Conservation (phyloP, 2,888 invertebrate species). For the Troides oblongomaculatus region DNA sequence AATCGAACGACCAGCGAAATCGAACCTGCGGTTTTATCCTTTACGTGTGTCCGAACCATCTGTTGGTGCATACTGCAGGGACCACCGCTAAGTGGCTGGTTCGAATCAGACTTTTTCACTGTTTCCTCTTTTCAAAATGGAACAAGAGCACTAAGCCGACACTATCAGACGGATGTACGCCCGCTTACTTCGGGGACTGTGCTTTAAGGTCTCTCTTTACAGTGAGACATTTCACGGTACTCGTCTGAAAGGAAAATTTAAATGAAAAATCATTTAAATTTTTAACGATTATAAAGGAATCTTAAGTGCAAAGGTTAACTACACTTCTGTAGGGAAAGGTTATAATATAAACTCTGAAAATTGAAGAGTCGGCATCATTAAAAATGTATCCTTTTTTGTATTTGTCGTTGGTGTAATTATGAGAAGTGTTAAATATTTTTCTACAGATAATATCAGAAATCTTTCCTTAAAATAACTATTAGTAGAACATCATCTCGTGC, state of each 20-base stretch:
- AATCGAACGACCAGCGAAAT: constrained; percentile 11
- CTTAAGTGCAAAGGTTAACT: too few relatives aligned
- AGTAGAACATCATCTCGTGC: not conserved
- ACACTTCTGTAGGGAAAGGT: too few relatives aligned
- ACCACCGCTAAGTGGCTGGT: constrained; percentile 6
- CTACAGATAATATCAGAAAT: too few relatives aligned
- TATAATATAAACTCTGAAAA: too few relatives aligned
- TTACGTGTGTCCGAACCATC: constrained; percentile 3
- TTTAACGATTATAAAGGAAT: too few relatives aligned
- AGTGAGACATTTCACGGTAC: constrained; percentile 2
- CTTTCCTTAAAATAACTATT: too few relatives aligned
- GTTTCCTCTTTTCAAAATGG: constrained; percentile 20
- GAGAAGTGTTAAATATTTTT: too few relatives aligned
- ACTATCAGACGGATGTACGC: constrained; percentile 24
- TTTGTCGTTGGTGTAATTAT: too few relatives aligned
- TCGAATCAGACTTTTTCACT: constrained; percentile 20
- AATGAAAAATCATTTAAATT: not conserved
- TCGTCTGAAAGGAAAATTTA: not conserved
- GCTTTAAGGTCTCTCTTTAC: constrained; percentile 14
- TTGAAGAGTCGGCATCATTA: too few relatives aligned
- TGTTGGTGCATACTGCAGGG: not conserved
- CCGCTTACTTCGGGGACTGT: constrained; percentile 13
- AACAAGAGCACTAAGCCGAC: constrained; percentile 27
- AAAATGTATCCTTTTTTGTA: too few relatives aligned
- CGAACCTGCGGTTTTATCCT: not conserved